phyloP scores from a whole-genome alignment of 2,797 vertebrate species.

The Mallotus villosus region DNA sequence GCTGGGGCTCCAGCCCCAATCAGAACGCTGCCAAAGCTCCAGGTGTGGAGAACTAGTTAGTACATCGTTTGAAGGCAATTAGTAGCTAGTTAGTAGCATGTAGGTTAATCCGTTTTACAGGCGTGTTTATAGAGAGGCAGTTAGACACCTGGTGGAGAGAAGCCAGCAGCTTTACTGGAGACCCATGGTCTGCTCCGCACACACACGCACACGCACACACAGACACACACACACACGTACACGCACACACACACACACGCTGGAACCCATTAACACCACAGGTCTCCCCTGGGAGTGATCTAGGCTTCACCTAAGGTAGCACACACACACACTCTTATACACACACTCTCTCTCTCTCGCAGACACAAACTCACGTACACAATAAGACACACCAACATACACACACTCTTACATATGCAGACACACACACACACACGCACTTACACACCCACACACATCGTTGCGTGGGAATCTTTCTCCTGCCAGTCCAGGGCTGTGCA shows the following conservation, averaged over 20 bases:
- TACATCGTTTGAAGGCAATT: no score
- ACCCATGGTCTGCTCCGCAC: no score
- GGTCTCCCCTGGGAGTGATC: neutral
- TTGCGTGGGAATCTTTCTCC: constrained; percentile 19
- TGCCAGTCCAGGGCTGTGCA: neutral
- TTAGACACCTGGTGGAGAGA: constrained; percentile 27
- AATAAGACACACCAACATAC: neutral
- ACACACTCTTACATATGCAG: no score
- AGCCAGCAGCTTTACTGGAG: constrained; percentile 33
- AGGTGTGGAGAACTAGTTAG: no score
- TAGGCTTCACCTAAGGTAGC: neutral
- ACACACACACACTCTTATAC: neutral
- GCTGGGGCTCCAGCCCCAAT: no score
- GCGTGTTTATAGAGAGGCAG: constrained; percentile 19
- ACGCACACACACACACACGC: no score
- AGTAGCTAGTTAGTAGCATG: neutral
- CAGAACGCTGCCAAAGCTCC: no score
- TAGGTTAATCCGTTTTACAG: constrained; percentile 16
- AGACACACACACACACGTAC: no score
- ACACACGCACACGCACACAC: no score
- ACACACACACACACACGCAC: no score
- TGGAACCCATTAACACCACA: neutral
- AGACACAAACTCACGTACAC: neutral
- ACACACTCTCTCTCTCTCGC: neutral
- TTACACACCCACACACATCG: neutral